phyloP scores from a whole-genome alignment of 2,113 vertebrate species.

The Nyctibius bracteatus region DNA sequence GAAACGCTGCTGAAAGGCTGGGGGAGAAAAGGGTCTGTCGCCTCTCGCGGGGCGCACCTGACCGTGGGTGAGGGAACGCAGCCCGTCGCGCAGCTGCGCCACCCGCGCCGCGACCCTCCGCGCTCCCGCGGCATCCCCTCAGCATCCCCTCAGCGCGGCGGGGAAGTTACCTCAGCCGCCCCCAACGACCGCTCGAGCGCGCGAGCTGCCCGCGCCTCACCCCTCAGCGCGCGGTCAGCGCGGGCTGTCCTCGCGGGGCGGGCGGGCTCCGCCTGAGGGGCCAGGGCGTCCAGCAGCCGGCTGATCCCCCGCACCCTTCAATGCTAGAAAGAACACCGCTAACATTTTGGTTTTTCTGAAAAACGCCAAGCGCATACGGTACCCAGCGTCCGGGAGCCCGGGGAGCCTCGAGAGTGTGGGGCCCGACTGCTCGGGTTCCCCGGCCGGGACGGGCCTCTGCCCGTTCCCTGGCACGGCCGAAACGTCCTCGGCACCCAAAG shows the following conservation, averaged over 20 bases:
- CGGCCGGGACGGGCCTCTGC: background rate
- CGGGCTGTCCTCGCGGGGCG: background rate
- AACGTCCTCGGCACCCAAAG: accelerated
- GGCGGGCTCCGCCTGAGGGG: background rate
- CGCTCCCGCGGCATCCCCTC: too few relatives aligned
- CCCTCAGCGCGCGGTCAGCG: background rate
- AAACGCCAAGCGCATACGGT: background rate
- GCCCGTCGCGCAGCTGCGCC: background rate
- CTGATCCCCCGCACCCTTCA: too few relatives aligned
- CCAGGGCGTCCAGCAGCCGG: too few relatives aligned
- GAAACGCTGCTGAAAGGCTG: too few relatives aligned
- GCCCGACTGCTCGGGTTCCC: background rate
- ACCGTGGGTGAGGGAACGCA: accelerated
- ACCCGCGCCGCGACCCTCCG: too few relatives aligned
- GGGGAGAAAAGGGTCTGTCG: accelerated
- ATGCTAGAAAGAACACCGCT: background rate
- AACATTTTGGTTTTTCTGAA: too few relatives aligned
- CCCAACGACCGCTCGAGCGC: background rate
- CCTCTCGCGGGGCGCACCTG: background rate
- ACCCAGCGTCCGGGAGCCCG: background rate
- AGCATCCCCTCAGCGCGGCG: background rate
- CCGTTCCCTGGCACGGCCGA: background rate
- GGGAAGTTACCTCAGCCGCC: background rate
- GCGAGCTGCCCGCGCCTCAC: background rate
- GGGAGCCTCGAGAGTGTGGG: too few relatives aligned